Evolutionary conservation across 2,888 invertebrate genomes (phyloP).

Genomic region (Acleris holmiana): DNA sequence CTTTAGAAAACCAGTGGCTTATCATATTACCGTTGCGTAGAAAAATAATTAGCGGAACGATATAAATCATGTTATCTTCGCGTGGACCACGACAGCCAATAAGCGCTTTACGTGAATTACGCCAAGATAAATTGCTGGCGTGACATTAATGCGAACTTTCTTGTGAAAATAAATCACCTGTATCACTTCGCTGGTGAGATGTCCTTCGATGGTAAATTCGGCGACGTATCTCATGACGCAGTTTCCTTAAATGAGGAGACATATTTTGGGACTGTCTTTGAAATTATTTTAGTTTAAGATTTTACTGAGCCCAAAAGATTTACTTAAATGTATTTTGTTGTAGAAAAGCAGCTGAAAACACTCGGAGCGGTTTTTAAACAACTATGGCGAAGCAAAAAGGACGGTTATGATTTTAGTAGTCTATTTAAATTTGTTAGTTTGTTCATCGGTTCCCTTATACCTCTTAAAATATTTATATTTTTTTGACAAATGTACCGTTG

Average conservation of each 20-base stretch:
- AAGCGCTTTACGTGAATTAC: constrained; percentile 77
- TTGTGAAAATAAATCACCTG: constrained; percentile 72
- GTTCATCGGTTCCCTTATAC: too few relatives aligned
- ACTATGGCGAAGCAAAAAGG: too few relatives aligned
- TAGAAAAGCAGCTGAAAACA: too few relatives aligned
- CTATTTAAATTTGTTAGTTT: too few relatives aligned
- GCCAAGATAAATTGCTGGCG: constrained; percentile 73
- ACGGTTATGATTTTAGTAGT: too few relatives aligned
- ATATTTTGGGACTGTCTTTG: not conserved
- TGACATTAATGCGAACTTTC: constrained; percentile 75
- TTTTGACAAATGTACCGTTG: too few relatives aligned
- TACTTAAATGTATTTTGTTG: too few relatives aligned
- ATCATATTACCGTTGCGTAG: constrained; percentile 44
- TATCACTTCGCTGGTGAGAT: constrained; percentile 58
- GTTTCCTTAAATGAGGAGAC: not conserved
- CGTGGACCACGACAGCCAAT: constrained; percentile 73
- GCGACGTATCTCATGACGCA: constrained; percentile 19
- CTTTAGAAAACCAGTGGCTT: constrained; percentile 37
- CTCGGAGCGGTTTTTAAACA: too few relatives aligned
- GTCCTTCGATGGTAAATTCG: constrained; percentile 45
- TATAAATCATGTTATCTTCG: constrained; percentile 71
- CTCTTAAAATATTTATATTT: too few relatives aligned
- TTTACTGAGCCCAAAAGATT: too few relatives aligned
- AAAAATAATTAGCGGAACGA: constrained; percentile 61
- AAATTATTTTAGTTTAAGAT: not conserved